Base-by-base conservation (phyloP, 1,140 invertebrate genomes). In the Microvelia longipes region DNA sequence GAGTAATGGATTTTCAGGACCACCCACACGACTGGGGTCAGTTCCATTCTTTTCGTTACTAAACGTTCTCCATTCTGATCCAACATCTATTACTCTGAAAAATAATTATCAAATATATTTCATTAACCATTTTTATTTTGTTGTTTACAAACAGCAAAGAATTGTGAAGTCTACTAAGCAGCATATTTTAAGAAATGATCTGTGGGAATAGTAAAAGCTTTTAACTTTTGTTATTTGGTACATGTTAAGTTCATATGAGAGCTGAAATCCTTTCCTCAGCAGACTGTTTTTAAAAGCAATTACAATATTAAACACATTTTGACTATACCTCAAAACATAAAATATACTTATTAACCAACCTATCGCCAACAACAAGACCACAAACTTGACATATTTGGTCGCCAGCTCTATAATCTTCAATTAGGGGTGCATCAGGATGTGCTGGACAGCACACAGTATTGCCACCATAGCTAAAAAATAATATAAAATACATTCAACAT, bases 61-160 rank as follows among this genome's bases (percentile, higher is more conserved):
- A 80, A 99, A 99, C 68, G 97, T 99, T 80, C 98, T 85, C 98
- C 98, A 99, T 81, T 99, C 98, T n/a, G 96, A 98, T n/a, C 97
- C 96, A n/a, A 99, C 98, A 84, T 99, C 98, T 74, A 99, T 96
- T 0, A 99, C 94, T 78, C 95, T 94, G 76, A 28, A 82, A 82
- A 61, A 60, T 11, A 11, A 60, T 19, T 60, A 11, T 11, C 19
- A 19, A 19, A 60, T 19, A 60, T 11, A 60, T 60, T 11, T 11
- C 35, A 60, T 60, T 60, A 60, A 11, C n/a, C n/a, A n/a, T n/a
- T n/a, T n/a, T n/a, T n/a, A n/a, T n/a, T n/a, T n/a, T n/a, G n/a
- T n/a, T n/a, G n/a, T n/a, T n/a, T n/a, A n/a, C n/a, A n/a, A n/a
- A n/a, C n/a, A n/a, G n/a, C n/a, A n/a, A n/a, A n/a, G n/a, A n/a